Evolutionary conservation across 2,888 invertebrate genomes (phyloP).

Genomic region (Furcula furcula): DNA sequence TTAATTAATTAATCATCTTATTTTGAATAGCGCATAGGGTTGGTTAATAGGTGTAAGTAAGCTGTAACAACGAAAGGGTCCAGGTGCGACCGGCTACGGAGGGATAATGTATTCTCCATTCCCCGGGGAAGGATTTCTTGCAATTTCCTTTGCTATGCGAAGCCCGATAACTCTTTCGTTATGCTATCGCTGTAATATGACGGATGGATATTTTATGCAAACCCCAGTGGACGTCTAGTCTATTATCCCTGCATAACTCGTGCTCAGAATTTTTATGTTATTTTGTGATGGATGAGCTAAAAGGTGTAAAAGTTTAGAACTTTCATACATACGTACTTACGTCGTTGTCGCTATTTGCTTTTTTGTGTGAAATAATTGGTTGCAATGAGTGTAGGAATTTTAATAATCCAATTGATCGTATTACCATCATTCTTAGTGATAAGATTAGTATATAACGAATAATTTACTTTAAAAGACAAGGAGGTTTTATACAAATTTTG

Average conservation of each 20-base stretch:
- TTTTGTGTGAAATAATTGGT: too few species aligned
- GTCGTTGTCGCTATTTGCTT: too few species aligned
- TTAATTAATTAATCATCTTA: constrained; percentile 25
- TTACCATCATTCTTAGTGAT: too few species aligned
- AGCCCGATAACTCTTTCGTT: constrained; percentile 17
- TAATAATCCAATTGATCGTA: too few species aligned
- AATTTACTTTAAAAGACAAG: too few species aligned
- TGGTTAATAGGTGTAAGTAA: constrained; percentile 14
- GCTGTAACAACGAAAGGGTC: constrained; percentile 23
- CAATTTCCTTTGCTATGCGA: constrained; percentile 13
- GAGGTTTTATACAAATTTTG: too few species aligned
- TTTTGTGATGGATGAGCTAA: constrained; percentile 4
- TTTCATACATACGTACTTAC: too few species aligned
- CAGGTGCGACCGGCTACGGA: constrained; percentile 26
- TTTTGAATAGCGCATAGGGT: constrained; percentile 10
- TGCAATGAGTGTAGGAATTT: too few species aligned
- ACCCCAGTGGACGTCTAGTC: constrained; percentile 4
- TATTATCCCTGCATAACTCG: constrained; percentile 8
- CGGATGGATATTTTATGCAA: constrained; percentile 28
- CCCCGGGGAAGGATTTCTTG: constrained; percentile 11
- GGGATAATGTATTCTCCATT: constrained; percentile 45
- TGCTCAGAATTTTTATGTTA: constrained; percentile 7
- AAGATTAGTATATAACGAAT: too few species aligned
- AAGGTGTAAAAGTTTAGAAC: too few species aligned
- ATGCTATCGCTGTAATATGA: constrained; percentile 16